Percentiles rank a stretch among this genome's conserved stretches.
Conservation (phyloP, 2,888 invertebrate species). For the Dendrolimus houi region DNA sequence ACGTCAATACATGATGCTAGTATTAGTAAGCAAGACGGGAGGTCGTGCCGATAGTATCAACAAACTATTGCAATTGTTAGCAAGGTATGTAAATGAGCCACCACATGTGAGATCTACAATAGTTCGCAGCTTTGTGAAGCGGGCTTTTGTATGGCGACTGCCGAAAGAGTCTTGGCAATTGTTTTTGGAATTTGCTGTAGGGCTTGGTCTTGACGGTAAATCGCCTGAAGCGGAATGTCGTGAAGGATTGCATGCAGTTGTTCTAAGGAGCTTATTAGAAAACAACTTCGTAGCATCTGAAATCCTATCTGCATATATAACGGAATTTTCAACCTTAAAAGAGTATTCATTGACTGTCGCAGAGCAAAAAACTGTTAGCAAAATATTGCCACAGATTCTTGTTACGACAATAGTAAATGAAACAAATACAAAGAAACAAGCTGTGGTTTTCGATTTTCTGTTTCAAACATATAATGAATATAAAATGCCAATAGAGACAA, state of each 20-base stretch:
- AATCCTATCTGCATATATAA: slow-evolving; percentile 26
- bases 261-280: slow-evolving; percentile 32
- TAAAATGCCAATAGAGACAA: slow-evolving; percentile 16
- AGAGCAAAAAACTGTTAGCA: slow-evolving; percentile 24
- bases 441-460: slow-evolving; percentile 13
- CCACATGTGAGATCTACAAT: slow-evolving; percentile 37
- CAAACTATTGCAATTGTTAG: slow-evolving; percentile 28
- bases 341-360: slow-evolving; percentile 28
- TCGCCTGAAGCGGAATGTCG: slow-evolving; percentile 26
- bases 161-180: slow-evolving; percentile 29
- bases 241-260: slow-evolving; percentile 46
- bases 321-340: slow-evolving; percentile 28
- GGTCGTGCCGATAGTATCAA: slow-evolving; percentile 28
- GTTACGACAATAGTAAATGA: slow-evolving; percentile 12
- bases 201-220: slow-evolving; percentile 41
- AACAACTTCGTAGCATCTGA: slow-evolving; percentile 11
- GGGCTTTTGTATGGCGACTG: slow-evolving; percentile 41
- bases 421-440: slow-evolving; percentile 8
- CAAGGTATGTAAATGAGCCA: slow-evolving; percentile 37
- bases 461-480: slow-evolving; percentile 28
- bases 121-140: slow-evolving; percentile 43
- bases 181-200: slow-evolving; percentile 33
- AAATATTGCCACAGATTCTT: slow-evolving; percentile 21
- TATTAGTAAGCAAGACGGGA: slow-evolving; percentile 50
- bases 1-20: slow-evolving; percentile 42